Conservation (phyloP, 2,888 invertebrate genomes). For the Schrankia costaestrigalis region DNA sequence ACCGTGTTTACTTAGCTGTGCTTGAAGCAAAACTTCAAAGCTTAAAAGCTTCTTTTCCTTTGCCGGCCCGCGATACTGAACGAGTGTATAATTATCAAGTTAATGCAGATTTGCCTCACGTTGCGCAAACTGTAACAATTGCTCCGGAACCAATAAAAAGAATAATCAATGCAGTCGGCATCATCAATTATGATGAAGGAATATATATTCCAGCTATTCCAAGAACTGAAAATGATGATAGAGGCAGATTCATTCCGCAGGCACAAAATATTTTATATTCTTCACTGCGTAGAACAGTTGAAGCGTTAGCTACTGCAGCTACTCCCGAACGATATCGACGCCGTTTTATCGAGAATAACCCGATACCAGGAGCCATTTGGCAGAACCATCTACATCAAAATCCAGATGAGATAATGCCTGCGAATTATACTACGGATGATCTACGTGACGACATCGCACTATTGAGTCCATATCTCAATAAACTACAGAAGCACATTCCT, state of each 20-base stretch:
- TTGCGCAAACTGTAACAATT: constrained; percentile 11
- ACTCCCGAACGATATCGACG: not conserved
- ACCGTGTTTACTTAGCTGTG: constrained; percentile 7
- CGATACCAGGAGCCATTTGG: constrained; percentile 6
- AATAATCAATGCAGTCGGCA: constrained; percentile 8
- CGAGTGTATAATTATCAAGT: constrained; percentile 4
- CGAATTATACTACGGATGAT: not conserved
- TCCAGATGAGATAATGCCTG: not conserved
- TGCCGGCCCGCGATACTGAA: constrained; percentile 11
- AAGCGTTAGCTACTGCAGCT: not conserved
- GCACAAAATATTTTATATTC: constrained; percentile 1
- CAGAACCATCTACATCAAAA: constrained; percentile 1
- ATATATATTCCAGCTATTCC: constrained; percentile 9
- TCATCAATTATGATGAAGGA: constrained; percentile 10
- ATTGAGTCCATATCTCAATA: too few species aligned
- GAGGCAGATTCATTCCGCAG: constrained; percentile 2
- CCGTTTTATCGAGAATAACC: constrained; percentile 4
- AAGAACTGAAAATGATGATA: not conserved
- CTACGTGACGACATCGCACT: too few species aligned
- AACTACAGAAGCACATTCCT: too few species aligned
- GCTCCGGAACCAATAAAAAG: constrained; percentile 13
- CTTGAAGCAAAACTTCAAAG: constrained; percentile 15
- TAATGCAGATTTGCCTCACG: constrained; percentile 6
- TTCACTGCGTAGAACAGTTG: not conserved
- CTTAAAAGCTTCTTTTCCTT: constrained; percentile 9